Evolutionary conservation across 2,888 invertebrate species (phyloP).

Genomic region (Coleophora flavipennella): DNA sequence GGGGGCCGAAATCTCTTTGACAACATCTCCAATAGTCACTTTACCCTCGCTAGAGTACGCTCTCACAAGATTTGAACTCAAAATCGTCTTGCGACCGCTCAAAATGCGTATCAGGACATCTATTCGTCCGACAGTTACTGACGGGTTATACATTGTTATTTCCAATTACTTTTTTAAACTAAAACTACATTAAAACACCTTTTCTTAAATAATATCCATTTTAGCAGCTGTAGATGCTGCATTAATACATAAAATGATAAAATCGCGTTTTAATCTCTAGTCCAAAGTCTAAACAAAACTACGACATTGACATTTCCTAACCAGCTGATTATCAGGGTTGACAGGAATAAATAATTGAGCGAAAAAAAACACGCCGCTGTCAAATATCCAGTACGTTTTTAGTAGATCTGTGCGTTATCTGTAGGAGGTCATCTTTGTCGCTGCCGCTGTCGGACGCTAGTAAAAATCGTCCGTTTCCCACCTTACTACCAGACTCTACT

Average conservation of each 20-base stretch:
- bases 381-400: too few species aligned
- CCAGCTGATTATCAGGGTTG: too few species aligned
- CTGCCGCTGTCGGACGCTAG: too few species aligned
- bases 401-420: too few species aligned
- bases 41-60: conserved; percentile 63
- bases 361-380: too few species aligned
- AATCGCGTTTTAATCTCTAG: conserved; percentile 27
- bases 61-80: conserved; percentile 49
- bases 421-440: too few species aligned
- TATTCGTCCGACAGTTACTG: conserved; percentile 54
- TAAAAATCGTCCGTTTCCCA: too few species aligned
- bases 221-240: conserved; percentile 9
- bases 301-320: conserved; percentile 22
- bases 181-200: conserved; percentile 9
- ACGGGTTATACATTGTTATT: conserved; percentile 47
- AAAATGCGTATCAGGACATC: conserved; percentile 68
- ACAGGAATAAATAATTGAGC: too few species aligned
- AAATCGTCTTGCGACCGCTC: conserved; percentile 45
- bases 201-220: conserved; percentile 14
- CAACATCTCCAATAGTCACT: conserved; percentile 83
- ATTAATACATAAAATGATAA: conserved; percentile 26
- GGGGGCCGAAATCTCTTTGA: conserved; percentile 72
- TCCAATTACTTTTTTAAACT: conserved; percentile 14
- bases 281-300: conserved; percentile 48
- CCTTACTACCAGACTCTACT: too few species aligned